Percentiles rank a stretch among this genome's conserved stretches.
These are phyloP conservation scores for Macquaria australasica DNA, from an alignment of 2,113 vertebrate species.

Conservation along the genomic window DNA sequence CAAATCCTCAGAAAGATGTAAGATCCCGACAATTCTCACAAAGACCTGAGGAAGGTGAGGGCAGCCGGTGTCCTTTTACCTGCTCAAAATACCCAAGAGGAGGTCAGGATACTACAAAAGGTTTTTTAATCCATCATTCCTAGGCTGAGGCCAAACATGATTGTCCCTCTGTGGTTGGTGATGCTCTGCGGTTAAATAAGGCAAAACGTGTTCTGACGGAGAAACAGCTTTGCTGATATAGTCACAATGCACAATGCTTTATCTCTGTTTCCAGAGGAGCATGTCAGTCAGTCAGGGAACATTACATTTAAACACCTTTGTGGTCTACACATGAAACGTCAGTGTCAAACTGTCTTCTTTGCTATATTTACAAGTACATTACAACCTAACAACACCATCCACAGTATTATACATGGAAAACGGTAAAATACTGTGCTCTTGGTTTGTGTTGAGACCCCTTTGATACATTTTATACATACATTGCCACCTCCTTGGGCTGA, in stretches of 20 bases:
- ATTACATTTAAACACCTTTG: not conserved
- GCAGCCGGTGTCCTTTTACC: not conserved
- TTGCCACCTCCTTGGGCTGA: conserved; percentile 8
- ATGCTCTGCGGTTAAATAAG: not conserved
- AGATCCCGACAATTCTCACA: not conserved
- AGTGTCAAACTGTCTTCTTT: not conserved
- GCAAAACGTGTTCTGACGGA: not conserved
- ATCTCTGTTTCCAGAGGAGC: not conserved
- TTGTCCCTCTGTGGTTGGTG: not conserved
- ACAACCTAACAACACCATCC: not conserved
- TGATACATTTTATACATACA: not conserved
- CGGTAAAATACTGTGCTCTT: not conserved
- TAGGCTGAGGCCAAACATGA: not conserved
- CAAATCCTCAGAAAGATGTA: not conserved
- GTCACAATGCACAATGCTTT: not conserved
- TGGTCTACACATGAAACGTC: not conserved
- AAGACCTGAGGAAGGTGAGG: not conserved
- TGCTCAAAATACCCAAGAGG: not conserved
- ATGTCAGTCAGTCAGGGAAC: not conserved
- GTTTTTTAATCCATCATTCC: not conserved
- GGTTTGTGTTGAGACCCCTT: not conserved
- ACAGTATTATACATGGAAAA: too few relatives aligned
- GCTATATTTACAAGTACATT: not conserved
- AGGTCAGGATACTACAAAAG: not conserved
- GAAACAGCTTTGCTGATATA: not conserved